Percentiles rank a stretch among this genome's conserved stretches.
Conservation (phyloP, 1,140 invertebrate genomes). For the Drosophila sechellia region DNA sequence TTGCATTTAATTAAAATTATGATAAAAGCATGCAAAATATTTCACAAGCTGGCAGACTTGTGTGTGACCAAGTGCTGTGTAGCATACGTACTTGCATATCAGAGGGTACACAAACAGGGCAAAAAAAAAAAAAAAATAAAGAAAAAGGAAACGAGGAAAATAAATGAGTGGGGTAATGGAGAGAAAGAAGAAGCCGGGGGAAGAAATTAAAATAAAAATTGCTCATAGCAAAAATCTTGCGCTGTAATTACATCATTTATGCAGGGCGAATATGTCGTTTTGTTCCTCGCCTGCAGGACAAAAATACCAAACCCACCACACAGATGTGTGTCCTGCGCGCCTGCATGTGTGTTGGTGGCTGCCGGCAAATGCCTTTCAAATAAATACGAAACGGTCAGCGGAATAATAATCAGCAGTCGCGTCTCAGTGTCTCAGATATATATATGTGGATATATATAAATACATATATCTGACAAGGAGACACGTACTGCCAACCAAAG, state of each 20-base stretch:
- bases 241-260: slow-evolving; percentile 83
- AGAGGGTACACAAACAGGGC: slow-evolving; percentile 20
- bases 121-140: slow-evolving; percentile 14
- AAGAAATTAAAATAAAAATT: slow-evolving; percentile 83
- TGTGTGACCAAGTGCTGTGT: slow-evolving; percentile 25
- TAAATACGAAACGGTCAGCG: slow-evolving; percentile 82
- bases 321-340: slow-evolving; percentile 28
- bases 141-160: slow-evolving; percentile 34
- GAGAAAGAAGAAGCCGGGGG: slow-evolving; percentile 19
- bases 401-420: slow-evolving; percentile 76
- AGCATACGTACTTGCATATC: slow-evolving; percentile 19
- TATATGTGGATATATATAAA: slow-evolving; percentile 13
- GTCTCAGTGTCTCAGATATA: slow-evolving; percentile 50
- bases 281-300: slow-evolving; percentile 49
- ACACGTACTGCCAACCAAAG: slow-evolving; percentile 57
- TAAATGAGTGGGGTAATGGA: slow-evolving; percentile 43
- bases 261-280: slow-evolving; percentile 82
- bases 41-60: slow-evolving; percentile 58
- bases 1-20: slow-evolving; percentile 80
- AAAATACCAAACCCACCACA: slow-evolving; percentile 5
- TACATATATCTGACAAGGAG: slow-evolving; percentile 60
- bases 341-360: slow-evolving; percentile 35
- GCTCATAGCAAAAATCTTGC: slow-evolving; percentile 83
- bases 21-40: slow-evolving; percentile 80
- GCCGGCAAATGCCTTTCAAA: slow-evolving; percentile 79